Evolutionary conservation across 2,888 invertebrate species (phyloP).

Genomic region (Allygus modestus): DNA sequence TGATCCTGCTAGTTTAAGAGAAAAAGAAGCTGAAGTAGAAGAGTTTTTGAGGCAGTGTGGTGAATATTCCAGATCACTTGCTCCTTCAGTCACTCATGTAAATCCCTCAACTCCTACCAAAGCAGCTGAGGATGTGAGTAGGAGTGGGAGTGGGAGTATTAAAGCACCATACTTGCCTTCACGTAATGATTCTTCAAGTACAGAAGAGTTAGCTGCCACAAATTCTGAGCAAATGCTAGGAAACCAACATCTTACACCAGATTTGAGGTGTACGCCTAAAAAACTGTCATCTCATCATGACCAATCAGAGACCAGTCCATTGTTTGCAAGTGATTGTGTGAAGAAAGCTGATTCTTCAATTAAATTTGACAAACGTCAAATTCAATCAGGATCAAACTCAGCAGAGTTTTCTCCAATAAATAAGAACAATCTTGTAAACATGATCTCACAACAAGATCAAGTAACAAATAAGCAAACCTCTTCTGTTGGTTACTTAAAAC

Average conservation of each 20-base stretch:
- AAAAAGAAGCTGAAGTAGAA: conserved; percentile 63
- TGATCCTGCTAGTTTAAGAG: conserved; percentile 56
- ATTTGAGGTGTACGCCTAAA: background rate
- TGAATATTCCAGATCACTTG: conserved; percentile 10
- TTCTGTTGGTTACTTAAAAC: background rate
- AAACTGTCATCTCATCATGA: background rate
- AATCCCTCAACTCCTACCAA: background rate
- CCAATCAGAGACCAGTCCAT: background rate
- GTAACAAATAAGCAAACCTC: background rate
- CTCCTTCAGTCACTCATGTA: background rate
- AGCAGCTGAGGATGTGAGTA: background rate
- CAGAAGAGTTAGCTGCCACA: background rate
- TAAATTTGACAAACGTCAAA: conserved; percentile 27
- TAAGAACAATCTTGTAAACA: background rate
- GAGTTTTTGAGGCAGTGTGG: conserved; percentile 59
- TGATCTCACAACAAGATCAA: background rate
- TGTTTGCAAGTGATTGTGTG: background rate
- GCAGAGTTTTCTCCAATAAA: background rate
- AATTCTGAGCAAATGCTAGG: background rate
- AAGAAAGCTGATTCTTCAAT: conserved; percentile 5
- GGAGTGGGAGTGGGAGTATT: background rate
- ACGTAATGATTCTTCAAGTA: background rate
- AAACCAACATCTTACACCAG: background rate
- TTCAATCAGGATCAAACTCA: background rate
- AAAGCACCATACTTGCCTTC: conserved; percentile 20